These are phyloP conservation scores for Asarcornis scutulata DNA, from an alignment of 2,113 vertebrate species.

Conservation along the genomic window DNA sequence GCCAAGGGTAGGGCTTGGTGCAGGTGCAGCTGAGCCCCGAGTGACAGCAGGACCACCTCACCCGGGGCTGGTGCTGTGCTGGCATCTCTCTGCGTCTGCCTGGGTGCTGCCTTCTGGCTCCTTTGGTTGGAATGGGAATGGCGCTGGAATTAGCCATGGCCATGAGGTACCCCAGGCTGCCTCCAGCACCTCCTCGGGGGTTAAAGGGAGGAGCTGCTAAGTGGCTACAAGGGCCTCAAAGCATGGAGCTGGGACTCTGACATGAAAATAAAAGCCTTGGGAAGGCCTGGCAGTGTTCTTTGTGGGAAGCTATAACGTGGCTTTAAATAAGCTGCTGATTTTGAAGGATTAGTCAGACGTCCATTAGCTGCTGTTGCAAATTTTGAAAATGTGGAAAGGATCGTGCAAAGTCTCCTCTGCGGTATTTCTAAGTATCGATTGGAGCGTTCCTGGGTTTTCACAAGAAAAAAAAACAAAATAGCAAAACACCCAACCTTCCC, in stretches of 20 bases:
- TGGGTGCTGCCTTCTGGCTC: background rate
- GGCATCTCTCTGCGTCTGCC: background rate
- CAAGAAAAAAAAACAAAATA: constrained; percentile 29
- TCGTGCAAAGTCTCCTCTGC: constrained; percentile 34
- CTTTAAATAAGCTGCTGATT: constrained; percentile 38
- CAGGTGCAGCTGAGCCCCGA: background rate
- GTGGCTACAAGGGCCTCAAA: background rate
- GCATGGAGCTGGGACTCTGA: background rate
- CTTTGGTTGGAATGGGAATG: background rate
- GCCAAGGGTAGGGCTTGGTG: background rate
- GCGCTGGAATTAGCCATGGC: background rate
- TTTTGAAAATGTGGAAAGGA: constrained; percentile 8
- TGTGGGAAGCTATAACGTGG: background rate
- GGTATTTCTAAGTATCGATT: background rate
- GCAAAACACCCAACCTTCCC: constrained; percentile 38
- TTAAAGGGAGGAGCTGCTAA: background rate
- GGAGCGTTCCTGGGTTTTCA: constrained; percentile 8
- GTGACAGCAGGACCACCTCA: background rate
- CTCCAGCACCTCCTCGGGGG: background rate
- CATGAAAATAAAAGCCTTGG: background rate
- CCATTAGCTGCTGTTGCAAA: constrained; percentile 47
- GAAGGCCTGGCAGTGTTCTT: background rate
- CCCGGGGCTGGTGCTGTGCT: background rate
- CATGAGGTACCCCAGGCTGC: background rate
- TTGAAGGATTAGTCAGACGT: constrained; percentile 55